These are phyloP conservation scores for Gallinago stenura DNA, from an alignment of 2,797 vertebrate genomes.

Conservation along the genomic window DNA sequence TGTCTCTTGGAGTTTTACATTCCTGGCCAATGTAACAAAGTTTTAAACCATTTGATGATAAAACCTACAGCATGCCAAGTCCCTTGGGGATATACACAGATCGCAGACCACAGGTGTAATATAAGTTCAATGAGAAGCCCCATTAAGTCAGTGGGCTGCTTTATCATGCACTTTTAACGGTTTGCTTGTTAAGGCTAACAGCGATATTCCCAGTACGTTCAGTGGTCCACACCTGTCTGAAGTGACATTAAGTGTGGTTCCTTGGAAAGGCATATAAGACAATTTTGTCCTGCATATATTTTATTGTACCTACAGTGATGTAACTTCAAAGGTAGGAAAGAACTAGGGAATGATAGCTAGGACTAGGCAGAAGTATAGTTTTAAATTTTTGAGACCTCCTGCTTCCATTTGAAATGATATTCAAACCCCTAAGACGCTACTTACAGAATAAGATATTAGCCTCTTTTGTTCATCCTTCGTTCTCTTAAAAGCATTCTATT, in stretches of 20 bases:
- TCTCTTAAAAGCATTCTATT: neutral
- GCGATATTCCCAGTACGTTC: neutral
- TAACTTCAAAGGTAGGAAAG: neutral
- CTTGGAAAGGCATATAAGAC: neutral
- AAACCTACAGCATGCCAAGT: neutral
- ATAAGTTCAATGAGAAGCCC: neutral
- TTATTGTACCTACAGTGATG: neutral
- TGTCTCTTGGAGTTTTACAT: neutral
- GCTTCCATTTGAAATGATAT: neutral
- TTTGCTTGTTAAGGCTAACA: neutral
- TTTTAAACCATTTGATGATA: neutral
- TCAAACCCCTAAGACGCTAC: neutral
- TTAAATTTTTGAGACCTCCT: neutral
- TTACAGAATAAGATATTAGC: neutral
- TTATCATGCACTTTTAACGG: neutral
- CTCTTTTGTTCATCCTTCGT: neutral
- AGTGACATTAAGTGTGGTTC: neutral
- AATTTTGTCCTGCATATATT: neutral
- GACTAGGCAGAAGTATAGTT: neutral
- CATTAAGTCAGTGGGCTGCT: neutral
- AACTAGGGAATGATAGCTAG: neutral
- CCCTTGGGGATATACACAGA: neutral
- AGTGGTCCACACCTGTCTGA: neutral
- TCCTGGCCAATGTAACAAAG: neutral
- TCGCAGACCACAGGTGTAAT: neutral